Base-by-base conservation (phyloP, 2,113 vertebrate species). In the Hyaena hyaena region DNA sequence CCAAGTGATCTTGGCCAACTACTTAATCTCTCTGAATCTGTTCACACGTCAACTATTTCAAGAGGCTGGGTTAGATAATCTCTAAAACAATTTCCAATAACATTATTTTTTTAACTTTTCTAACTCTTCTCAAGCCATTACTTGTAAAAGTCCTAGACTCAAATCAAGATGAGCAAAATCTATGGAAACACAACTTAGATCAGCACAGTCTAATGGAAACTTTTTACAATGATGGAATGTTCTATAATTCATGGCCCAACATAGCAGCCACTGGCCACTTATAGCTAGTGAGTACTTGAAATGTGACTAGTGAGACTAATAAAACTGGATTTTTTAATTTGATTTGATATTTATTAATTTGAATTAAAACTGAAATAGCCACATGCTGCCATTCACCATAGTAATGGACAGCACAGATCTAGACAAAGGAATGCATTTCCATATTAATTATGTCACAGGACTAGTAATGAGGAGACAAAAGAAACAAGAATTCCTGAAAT, bases 101-200 rank as follows among this genome's bases (percentile, higher is more conserved):
- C 16, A 74, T 58, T 45, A 55, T 76, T 86, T 89, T 79, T 87
- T 39, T 39, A 39, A 86, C 85, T 83, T 87, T 96, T 81, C 17
- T 89, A 7, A 86, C 10, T 90, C 45, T 92, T 53, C 33, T 81
- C 50, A 55, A 80, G 58, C 81, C 33, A 58, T 61, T 81, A 74
- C 12, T 90, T 66, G 19, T 10, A 93, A 90, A 93, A 93, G 63
- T 35, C 3, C 43, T 68, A 3, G 23, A 69, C 53, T 63, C 15
- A 61, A 96, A 95, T 88, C 28, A n/a, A 95, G 96, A 50, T 48
- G 5, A 8, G 16, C n/a, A 83, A 85, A 88, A 84, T 71, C 16
- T 16, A 68, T 4, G 26, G 28, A 79, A 90, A 77, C 2, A 53
- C 33, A 92, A 33, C 15, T 80, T 24, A 76, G n/a, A 35, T 26